Evolutionary conservation across 2,113 vertebrate species (phyloP).

Genomic region (Asarcornis scutulata): DNA sequence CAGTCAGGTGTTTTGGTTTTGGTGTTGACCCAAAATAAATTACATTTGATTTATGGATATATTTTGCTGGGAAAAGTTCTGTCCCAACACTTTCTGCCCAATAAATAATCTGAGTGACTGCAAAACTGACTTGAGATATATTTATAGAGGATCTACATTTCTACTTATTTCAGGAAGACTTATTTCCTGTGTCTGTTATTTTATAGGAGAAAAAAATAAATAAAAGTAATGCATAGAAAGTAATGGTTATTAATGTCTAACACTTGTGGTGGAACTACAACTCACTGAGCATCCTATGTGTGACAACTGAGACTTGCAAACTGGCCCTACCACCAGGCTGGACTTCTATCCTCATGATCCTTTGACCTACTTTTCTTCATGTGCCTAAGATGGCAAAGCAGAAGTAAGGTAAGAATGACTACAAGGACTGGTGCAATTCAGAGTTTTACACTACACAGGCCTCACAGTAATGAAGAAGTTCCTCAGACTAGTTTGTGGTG

Average conservation of each 20-base stretch:
- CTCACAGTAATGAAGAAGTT: no score
- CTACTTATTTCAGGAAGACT: neutral
- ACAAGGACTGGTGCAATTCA: neutral
- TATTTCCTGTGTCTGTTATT: neutral
- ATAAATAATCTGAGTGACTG: neutral
- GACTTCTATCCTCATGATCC: neutral
- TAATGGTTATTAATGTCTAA: neutral
- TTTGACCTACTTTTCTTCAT: neutral
- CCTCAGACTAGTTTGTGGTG: neutral
- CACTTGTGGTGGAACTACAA: neutral
- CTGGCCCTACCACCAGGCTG: neutral
- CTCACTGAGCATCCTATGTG: neutral
- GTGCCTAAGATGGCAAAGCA: neutral
- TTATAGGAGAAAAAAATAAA: neutral
- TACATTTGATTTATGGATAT: neutral
- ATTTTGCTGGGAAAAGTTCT: neutral
- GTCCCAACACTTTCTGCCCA: neutral
- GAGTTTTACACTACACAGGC: neutral
- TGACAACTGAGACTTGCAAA: neutral
- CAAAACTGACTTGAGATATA: neutral
- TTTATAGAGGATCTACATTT: neutral
- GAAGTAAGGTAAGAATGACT: neutral
- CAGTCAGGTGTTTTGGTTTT: neutral
- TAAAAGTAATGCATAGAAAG: neutral
- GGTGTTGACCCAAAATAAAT: neutral